Base-by-base conservation (phyloP, 2,797 vertebrate genomes). In the Mus spretus region DNA sequence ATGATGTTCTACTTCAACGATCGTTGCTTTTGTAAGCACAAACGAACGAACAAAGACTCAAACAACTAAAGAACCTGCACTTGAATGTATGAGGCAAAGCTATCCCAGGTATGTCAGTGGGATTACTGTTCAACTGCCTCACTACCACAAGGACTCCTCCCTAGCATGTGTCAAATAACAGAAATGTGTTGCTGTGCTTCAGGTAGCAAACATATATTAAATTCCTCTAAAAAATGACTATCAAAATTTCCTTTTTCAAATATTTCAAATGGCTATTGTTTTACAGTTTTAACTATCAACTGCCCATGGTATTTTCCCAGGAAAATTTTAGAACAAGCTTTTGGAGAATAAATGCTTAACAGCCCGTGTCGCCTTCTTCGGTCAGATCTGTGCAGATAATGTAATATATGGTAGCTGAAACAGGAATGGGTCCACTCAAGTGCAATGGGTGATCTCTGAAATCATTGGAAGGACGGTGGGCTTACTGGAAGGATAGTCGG, bases 261-360 rank as follows among this genome's bases (percentile, higher is more conserved):
- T 22, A 15, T 50, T 59, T 44, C 15, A 86, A 77, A 74, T 57
- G 40, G 61, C 61, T 47, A 7, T 59, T 86, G 37, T 79, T 93
- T 92, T 87, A 77, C 9, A 81, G 34, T 72, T 93, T 91, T 28
- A 82, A 90, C 72, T 95, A 65, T 83, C 31, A 87, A 78, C 70
- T 57, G 87, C 3, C 77, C 61, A 22, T 78, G 14, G n/a, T 81
- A 95, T 75, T 74, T 93, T 74, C 24, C 24, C 55, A 75, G 55
- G 74, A 61, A 70, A 85, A 79, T 13, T 67, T 80, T 94, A 95
- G 17, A 81, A 57, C 67, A 92, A 77, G 0, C 4, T 93, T 74
- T 77, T 44, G 26, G 55, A 93, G 50, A 94, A 47, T 86, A 80
- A 92, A 28, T 91, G n/a, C 53, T 86, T 89, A 82, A 50, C 89